phyloP scores from a whole-genome alignment of 37 sponge, comb jelly and placozoan genomes.

The Haliclona indistincta region DNA sequence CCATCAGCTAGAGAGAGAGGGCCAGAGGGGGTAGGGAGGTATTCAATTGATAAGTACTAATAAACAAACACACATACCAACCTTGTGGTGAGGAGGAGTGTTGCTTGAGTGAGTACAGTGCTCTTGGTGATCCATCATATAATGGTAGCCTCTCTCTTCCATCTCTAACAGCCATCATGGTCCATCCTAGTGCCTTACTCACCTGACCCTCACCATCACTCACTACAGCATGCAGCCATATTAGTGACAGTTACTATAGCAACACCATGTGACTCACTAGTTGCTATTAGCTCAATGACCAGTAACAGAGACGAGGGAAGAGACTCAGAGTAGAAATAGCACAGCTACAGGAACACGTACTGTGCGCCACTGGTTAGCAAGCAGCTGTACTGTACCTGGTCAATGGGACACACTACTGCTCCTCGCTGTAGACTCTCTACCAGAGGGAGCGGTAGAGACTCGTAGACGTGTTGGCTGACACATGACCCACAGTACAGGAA shows the following conservation, averaged over 20 bases:
- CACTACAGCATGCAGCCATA: background rate
- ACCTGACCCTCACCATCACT: background rate
- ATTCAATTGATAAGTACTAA: background rate
- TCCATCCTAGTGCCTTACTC: conserved; percentile 31
- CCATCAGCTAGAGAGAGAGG: background rate
- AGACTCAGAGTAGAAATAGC: background rate
- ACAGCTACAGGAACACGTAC: conserved; percentile 1
- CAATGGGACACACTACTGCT: conserved; percentile 43
- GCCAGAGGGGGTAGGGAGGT: background rate
- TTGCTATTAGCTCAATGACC: conserved; percentile 37
- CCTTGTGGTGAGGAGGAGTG: conserved; percentile 11
- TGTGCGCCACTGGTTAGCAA: background rate
- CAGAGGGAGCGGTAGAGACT: conserved; percentile 24
- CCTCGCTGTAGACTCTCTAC: conserved; percentile 49
- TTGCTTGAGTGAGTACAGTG: conserved; percentile 41
- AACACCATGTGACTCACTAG: conserved; percentile 7
- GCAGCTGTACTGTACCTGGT: conserved; percentile 21
- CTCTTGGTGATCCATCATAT: conserved; percentile 58
- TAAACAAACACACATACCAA: background rate
- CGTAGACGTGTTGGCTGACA: conserved; percentile 13
- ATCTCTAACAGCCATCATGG: conserved; percentile 14
- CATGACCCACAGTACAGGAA: conserved; percentile 3
- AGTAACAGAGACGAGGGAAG: conserved; percentile 5
- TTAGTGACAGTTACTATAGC: too few relatives aligned
- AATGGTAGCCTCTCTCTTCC: conserved; percentile 33